These are phyloP conservation scores for Coptodon rendalli DNA, from an alignment of 2,113 vertebrate genomes.

Conservation along the genomic window DNA sequence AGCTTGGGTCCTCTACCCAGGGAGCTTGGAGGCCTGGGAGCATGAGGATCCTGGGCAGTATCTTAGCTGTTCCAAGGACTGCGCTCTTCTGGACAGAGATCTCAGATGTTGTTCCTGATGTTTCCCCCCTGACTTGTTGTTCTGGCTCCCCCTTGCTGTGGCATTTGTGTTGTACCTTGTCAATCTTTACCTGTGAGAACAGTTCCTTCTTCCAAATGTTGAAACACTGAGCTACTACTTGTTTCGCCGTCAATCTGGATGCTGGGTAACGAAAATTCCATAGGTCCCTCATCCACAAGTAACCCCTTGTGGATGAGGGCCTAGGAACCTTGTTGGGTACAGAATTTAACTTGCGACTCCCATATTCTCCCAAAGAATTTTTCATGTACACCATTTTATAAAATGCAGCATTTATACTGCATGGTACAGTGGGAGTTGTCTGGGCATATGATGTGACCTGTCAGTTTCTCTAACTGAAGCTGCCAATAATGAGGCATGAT, in stretches of 20 bases:
- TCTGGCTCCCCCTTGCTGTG: neutral
- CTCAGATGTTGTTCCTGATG: neutral
- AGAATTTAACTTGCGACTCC: no score
- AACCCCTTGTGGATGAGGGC: neutral
- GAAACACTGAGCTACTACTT: rapidly evolving
- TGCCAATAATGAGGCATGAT: slow-evolving; percentile 59
- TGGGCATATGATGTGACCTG: slow-evolving; percentile 41
- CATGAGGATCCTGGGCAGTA: neutral
- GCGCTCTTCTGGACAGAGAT: neutral
- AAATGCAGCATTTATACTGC: neutral
- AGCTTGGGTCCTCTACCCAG: neutral
- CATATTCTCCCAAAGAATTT: neutral
- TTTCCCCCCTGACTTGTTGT: neutral
- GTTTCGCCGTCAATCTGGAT: neutral
- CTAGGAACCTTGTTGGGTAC: no score
- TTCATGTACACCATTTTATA: neutral
- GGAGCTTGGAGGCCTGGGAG: neutral
- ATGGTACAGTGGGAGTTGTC: neutral
- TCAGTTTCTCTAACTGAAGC: slow-evolving; percentile 61
- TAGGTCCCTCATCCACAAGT: neutral
- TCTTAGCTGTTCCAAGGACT: neutral
- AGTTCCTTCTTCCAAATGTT: neutral
- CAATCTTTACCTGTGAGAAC: neutral
- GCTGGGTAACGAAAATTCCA: neutral
- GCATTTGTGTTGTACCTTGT: neutral